Evolutionary conservation across 2,888 invertebrate species (phyloP), one percentile per base, ranked within the genome.

Genomic region (Xylophagus ater): DNA sequence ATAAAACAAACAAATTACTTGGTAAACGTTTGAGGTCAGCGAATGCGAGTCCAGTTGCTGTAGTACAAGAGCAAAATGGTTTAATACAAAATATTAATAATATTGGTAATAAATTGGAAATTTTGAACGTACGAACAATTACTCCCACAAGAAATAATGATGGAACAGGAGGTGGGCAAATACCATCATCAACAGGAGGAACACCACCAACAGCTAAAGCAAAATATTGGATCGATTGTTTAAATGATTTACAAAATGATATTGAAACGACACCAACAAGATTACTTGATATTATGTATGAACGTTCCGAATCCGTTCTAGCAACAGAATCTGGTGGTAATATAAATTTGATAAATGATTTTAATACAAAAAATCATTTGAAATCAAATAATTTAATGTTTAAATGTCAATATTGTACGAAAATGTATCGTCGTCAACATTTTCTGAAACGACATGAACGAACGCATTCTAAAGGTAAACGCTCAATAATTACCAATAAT

Each of bases 301-400:
- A 47, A 13, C 24, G 34, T 7, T 23, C 37, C 2, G 49, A 50
- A 38, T 41, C 45, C 4, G 50, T 47, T 8, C 20, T 49, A 1
- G 35, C 34, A 3, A 47, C 47, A 4, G 51, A 51, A 42, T 47
- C 49, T 6, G 49, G 48, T n/a, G 40, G 40, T 3, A 24, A 3
- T n/a, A 18, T 14, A n/a, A 9, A 18, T 7, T 5, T 13, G 2
- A 14, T 18, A n/a, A 40, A 13, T 21, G 30, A 40, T n/a, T 32
- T 32, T 14, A 38, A 32, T 24, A 38, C 31, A 19, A 32, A 32
- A 12, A 32, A 32, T 19, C 31, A 31, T 20, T 19, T 34, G 30
- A 34, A 26, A n/a, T 28, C 17, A 14, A 18, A 17, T 4, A 24
- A 25, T 18, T 29, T 17, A n/a, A 15, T 13, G 7, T 40, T 28